These are phyloP conservation scores for Sebastes iracundus DNA, from an alignment of 2,797 vertebrate genomes.

Conservation along the genomic window DNA sequence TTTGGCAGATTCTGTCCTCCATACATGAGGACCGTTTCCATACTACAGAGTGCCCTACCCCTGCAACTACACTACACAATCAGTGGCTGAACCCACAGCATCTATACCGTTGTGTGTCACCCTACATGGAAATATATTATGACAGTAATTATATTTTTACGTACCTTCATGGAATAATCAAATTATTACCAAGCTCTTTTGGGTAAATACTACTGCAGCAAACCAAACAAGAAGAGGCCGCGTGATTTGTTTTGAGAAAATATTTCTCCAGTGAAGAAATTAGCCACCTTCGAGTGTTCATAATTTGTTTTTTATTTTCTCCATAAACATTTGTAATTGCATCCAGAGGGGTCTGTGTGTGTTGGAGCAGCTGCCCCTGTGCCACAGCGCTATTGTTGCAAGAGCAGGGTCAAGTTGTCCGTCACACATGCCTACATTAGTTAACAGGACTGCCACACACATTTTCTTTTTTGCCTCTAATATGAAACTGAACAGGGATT, in stretches of 20 bases:
- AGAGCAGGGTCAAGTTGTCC: constrained; percentile 42
- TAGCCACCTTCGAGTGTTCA: constrained; percentile 63
- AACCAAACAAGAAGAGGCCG: constrained; percentile 61
- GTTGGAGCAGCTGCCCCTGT: constrained; percentile 25
- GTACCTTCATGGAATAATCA: constrained; percentile 54
- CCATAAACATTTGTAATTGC: constrained; percentile 75
- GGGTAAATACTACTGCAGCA: constrained; percentile 41
- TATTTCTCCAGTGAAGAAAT: constrained; percentile 68
- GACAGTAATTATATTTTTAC: constrained; percentile 77
- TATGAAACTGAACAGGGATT: not conserved
- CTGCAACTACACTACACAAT: not conserved
- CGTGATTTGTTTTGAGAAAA: constrained; percentile 58
- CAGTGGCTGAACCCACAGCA: not conserved
- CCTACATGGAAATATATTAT: constrained; percentile 62
- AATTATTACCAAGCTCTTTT: constrained; percentile 52
- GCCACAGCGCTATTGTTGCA: constrained; percentile 42
- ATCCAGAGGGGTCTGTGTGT: constrained; percentile 52
- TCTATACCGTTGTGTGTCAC: constrained; percentile 15
- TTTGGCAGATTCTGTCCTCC: too few relatives aligned
- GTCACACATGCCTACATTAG: constrained; percentile 38
- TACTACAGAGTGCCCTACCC: not conserved
- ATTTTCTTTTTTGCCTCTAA: not conserved
- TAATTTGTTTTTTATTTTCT: constrained; percentile 78
- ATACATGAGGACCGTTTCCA: not conserved
- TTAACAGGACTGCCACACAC: constrained; percentile 27